phyloP scores from a whole-genome alignment of 2,888 invertebrate genomes.

The Rutpela maculata region DNA sequence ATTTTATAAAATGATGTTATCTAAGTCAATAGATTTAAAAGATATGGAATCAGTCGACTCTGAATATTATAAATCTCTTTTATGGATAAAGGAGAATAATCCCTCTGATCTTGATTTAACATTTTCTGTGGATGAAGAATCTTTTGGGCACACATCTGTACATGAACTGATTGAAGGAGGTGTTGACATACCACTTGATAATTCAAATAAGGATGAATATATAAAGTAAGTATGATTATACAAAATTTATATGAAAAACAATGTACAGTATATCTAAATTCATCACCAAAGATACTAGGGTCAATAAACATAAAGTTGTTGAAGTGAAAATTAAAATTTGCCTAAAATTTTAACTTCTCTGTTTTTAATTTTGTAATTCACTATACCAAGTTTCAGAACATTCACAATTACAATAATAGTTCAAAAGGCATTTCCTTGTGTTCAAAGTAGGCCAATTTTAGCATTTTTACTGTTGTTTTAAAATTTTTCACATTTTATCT shows the following conservation, averaged over 20 bases:
- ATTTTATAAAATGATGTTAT: conserved; percentile 99
- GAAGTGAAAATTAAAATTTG: too few species aligned
- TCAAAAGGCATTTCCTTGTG: too few species aligned
- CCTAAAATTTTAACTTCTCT: too few species aligned
- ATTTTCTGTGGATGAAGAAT: conserved; percentile 97
- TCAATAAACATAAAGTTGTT: too few species aligned
- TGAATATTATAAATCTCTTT: conserved; percentile 97
- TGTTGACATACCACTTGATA: conserved; percentile 90
- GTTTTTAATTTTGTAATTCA: too few species aligned
- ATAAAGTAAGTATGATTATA: conserved; percentile 84
- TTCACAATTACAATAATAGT: too few species aligned
- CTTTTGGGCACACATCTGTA: conserved; percentile 95
- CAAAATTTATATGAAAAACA: neutral
- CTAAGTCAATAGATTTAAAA: conserved; percentile 92
- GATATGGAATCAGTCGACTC: conserved; percentile 99
- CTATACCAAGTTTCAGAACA: too few species aligned
- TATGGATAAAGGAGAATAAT: conserved; percentile 98
- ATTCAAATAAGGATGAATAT: conserved; percentile 97
- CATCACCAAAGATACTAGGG: too few species aligned
- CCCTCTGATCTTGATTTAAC: conserved; percentile 95
- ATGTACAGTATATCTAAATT: neutral
- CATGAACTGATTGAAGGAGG: conserved; percentile 94
- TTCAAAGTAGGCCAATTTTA: too few species aligned
- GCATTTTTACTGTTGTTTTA: too few species aligned
- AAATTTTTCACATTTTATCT: too few species aligned